phyloP scores from a whole-genome alignment of 2,888 invertebrate genomes.

The Ophraella communa region DNA sequence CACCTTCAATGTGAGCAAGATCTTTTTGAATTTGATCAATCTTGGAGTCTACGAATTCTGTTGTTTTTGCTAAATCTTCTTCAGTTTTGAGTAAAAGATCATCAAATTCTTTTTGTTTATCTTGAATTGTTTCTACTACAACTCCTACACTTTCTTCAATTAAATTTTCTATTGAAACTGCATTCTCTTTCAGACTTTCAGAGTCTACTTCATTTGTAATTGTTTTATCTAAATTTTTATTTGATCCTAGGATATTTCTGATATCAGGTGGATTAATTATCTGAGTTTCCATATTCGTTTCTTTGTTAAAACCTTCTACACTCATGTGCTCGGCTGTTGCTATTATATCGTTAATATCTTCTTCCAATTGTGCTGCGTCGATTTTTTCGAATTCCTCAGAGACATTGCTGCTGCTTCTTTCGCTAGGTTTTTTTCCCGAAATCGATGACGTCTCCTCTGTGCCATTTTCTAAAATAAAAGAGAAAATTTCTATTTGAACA shows the following conservation, averaged over 20 bases:
- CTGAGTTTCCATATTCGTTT: not conserved
- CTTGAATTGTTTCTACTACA: not conserved
- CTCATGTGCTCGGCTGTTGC: conserved; percentile 55
- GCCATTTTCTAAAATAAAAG: conserved; percentile 48
- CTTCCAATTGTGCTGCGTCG: conserved; percentile 38
- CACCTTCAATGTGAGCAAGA: conserved; percentile 1
- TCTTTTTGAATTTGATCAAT: conserved; percentile 1
- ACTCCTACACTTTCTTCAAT: conserved; percentile 19
- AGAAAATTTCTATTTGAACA: conserved; percentile 34
- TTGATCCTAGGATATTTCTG: too few species aligned
- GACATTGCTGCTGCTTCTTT: conserved; percentile 42
- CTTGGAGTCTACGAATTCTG: not conserved
- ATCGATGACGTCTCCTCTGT: conserved; percentile 47
- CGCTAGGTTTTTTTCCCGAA: conserved; percentile 42
- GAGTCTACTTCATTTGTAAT: too few species aligned
- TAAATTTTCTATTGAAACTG: not conserved
- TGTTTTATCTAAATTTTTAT: too few species aligned
- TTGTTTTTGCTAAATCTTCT: not conserved
- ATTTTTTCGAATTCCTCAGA: conserved; percentile 48
- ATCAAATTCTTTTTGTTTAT: conserved; percentile 7
- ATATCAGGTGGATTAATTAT: too few species aligned
- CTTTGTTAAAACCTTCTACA: not conserved
- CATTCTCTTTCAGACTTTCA: not conserved
- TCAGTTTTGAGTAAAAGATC: conserved; percentile 7
- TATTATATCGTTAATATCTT: conserved; percentile 53